Base-by-base conservation (phyloP, 2,888 invertebrate species). In the Nomada lathburiana region DNA sequence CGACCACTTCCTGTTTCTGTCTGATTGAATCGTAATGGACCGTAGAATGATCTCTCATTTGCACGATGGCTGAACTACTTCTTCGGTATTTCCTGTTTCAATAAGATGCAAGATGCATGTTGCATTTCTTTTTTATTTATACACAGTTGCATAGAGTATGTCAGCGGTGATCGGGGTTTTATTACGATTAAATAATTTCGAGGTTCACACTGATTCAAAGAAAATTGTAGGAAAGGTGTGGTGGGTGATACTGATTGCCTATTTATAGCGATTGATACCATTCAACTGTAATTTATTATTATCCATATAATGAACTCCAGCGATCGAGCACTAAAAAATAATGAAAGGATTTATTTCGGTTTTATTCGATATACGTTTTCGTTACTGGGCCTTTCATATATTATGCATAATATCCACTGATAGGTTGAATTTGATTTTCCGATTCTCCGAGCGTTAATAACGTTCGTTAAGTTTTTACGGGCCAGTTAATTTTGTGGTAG, bases 1-100 rank as follows among this genome's bases (percentile, higher is more conserved):
- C 69, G 29, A 79, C 69, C 83, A 60, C 76, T 72, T 84, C 79
- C 83, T 55, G 59, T 84, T 83, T 84, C 83, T 83, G 78, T 80
- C 52, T 44, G 67, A 64, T 52, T 64, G 70, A 73, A 72, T 36
- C 67, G 71, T 64, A 82, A 82, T 82, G 47, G 76, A 82, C 82
- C 82, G 64, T 75, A 80, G 70, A 71, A 81, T 81, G 26, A 68
- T 76, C 76, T 68, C 44, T 52, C 57, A 72, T 72, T 82, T 53
- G 55, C 26, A 53, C 63, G 76, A 64, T 76, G 76, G 76, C 59
- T 64, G 53, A 64, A n/a, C 29, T 23, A 29, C 36, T 16, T 52
- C 44, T 47, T 42, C 62, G 20, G n/a, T 53, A 23, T 64, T 62
- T 36, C 55, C 44, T 65, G 65, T n/a, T n/a, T 50, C 55, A 9